phyloP scores from a whole-genome alignment of 2,113 vertebrate species.

The Sander lucioperca region DNA sequence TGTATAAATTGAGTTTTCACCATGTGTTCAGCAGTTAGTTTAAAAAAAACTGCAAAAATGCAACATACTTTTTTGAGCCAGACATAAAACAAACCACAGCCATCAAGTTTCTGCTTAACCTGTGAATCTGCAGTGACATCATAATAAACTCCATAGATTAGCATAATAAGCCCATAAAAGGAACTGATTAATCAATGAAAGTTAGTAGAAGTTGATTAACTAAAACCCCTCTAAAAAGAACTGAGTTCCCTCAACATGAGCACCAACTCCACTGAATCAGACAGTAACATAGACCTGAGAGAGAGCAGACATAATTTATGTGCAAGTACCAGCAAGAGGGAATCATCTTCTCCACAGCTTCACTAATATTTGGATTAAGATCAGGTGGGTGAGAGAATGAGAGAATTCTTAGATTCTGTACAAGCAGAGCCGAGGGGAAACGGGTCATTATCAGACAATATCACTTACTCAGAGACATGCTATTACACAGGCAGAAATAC shows the following conservation, averaged over 20 bases:
- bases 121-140: not conserved
- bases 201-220: not conserved
- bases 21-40: no score
- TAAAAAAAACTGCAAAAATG: no score
- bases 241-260: not conserved
- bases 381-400: slow-evolving; percentile 13
- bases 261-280: not conserved
- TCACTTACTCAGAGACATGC: slow-evolving; percentile 16
- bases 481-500: slow-evolving; percentile 32
- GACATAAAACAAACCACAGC: not conserved
- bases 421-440: slow-evolving; percentile 7
- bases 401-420: not conserved
- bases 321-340: not conserved
- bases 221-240: not conserved
- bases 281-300: not conserved
- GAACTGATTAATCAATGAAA: not conserved
- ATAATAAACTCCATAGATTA: not conserved
- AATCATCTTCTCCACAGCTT: slow-evolving; percentile 24
- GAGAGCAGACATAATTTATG: not conserved
- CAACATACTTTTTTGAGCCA: no score
- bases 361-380: slow-evolving; percentile 31
- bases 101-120: not conserved
- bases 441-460: slow-evolving; percentile 21
- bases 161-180: not conserved
- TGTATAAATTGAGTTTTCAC: no score